Evolutionary conservation across 2,888 invertebrate species (phyloP), one percentile per base, ranked within the genome.

Genomic region (Hypomecis atomaria): DNA sequence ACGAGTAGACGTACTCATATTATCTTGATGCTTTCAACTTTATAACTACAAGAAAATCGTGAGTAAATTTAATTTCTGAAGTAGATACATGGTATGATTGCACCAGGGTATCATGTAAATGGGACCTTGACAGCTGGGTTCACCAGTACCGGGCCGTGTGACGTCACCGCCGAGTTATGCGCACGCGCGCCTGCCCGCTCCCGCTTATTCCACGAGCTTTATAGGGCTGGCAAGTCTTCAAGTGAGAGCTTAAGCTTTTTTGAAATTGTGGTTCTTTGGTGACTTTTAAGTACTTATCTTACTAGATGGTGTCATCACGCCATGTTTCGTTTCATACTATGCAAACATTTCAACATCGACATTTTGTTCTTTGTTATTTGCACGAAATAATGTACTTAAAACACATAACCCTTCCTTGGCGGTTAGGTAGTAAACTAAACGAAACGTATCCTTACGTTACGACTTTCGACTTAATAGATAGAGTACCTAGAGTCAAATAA

Each of bases 161-260:
- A 92, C 92, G 91, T 89, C 91, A 91, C 78, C 78, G 73, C 75
- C 72, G 74, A 89, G 90, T 78, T 89, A 92, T 92, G 92, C 87
- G 89, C 87, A 84, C 85, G 88, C 86, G 83, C 83, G 73, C 57
- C 43, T 49, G 60, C 67, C 77, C 75, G 73, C 73, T 76, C 74
- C 76, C 73, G 73, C 73, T 62, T 71, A 40, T 40, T 59, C 56
- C 57, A 58, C 44, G 53, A 67, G 56, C 64, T 66, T 71, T 61
- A 50, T 62, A 71, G 71, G 71, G 72, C 49, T 69, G 69, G 43
- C 63, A 50, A 10, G 23, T 11, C 6, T 34, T 43, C 38, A 36
- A 50, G 9, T 1, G 4, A 9, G 9, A 38, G 23, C 23, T 23
- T 23, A 2, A 23, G 23, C 23, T 23, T 23, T 23, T 23, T 23